Percentiles rank a stretch among this genome's conserved stretches.
phyloP scores from a whole-genome alignment of 2,888 invertebrate species.

The Dyspetes luteomarginatus region DNA sequence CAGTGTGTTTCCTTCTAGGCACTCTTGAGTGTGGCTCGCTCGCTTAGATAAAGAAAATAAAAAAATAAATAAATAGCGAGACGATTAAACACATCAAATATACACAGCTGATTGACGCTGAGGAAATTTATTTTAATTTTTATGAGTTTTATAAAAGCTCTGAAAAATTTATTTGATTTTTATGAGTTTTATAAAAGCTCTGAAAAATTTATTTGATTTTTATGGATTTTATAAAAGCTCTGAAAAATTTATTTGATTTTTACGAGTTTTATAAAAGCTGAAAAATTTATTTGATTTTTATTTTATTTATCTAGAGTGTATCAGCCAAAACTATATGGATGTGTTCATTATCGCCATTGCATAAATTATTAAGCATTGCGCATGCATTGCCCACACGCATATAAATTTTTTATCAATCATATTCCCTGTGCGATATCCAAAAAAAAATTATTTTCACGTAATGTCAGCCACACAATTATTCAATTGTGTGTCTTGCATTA shows the following conservation, averaged over 20 bases:
- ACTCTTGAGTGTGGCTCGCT: neutral
- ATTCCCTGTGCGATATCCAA: neutral
- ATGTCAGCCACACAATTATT: no score
- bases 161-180: neutral
- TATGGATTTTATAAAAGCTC: neutral
- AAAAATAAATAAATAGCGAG: neutral
- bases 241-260: neutral
- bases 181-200: neutral
- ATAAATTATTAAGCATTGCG: neutral
- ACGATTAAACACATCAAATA: conserved; percentile 5
- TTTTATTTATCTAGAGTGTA: no score
- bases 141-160: neutral
- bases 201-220: neutral
- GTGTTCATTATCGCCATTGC: neutral
- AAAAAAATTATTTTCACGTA: neutral
- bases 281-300: no score
- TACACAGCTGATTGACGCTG: neutral
- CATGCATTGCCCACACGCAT: neutral
- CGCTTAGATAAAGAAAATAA: conserved; percentile 2
- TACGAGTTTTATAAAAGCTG: no score
- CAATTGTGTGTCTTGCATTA: neutral
- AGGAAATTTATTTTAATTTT: neutral
- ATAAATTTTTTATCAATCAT: neutral
- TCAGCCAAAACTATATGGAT: no score
- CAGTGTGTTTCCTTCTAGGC: conserved; percentile 28